Conservation (phyloP, 2,797 vertebrate genomes). For the Chrosomus eos region DNA sequence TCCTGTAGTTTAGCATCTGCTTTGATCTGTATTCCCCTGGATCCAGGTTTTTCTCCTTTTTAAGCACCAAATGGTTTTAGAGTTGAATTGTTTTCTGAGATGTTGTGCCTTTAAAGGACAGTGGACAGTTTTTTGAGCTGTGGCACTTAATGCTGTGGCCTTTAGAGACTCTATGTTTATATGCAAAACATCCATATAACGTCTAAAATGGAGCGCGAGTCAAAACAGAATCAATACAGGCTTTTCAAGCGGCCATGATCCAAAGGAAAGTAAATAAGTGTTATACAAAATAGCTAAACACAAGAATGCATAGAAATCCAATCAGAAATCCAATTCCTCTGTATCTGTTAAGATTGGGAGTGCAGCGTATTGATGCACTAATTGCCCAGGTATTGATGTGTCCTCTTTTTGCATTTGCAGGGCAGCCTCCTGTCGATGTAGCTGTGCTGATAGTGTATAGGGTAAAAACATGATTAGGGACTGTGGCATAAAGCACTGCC, state of each 20-base stretch:
- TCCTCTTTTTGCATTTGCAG: constrained; percentile 75
- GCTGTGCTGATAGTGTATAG: constrained; percentile 60
- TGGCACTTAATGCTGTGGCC: constrained; percentile 10
- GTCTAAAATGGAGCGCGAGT: constrained; percentile 46
- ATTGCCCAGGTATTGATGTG: constrained; percentile 78
- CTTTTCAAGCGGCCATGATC: constrained; percentile 57
- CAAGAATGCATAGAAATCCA: constrained; percentile 71
- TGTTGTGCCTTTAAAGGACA: constrained; percentile 69
- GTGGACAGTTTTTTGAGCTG: constrained; percentile 61
- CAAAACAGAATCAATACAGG: constrained; percentile 56
- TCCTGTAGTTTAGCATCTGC: constrained; percentile 71
- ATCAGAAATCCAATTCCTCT: constrained; percentile 74
- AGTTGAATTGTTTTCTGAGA: constrained; percentile 70
- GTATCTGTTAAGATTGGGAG: constrained; percentile 77
- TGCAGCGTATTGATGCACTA: constrained; percentile 78
- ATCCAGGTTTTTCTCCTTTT: constrained; percentile 64
- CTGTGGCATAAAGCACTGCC: constrained; percentile 49
- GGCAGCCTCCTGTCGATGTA: constrained; percentile 68
- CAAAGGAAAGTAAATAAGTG: constrained; percentile 67
- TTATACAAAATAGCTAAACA: constrained; percentile 69
- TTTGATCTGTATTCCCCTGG: constrained; percentile 75
- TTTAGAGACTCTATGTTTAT: constrained; percentile 47
- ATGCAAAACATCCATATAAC: constrained; percentile 40
- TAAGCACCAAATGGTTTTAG: constrained; percentile 68
- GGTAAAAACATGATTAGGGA: constrained; percentile 65